Evolutionary conservation across 2,888 invertebrate genomes (phyloP).

Genomic region (Cephus pulcher): DNA sequence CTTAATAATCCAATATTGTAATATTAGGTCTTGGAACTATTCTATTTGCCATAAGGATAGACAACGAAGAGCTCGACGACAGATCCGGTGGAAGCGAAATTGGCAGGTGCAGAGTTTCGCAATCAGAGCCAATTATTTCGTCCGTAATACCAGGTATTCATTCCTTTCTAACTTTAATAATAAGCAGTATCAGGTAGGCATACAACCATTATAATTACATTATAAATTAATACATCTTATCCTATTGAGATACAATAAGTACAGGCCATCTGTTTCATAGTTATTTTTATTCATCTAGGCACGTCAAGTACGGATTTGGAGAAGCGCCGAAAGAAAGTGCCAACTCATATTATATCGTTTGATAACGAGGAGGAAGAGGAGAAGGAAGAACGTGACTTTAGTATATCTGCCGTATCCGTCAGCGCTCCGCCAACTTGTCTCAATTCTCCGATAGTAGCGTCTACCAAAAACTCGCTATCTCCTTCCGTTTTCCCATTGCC

Average conservation of each 20-base stretch:
- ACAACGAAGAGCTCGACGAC: constrained; percentile 84
- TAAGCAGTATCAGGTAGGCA: too few relatives aligned
- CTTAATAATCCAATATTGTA: constrained; percentile 9
- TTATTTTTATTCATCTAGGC: neutral
- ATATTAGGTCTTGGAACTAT: constrained; percentile 83
- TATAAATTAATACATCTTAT: neutral
- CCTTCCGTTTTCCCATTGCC: constrained; percentile 50
- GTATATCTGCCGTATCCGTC: constrained; percentile 58
- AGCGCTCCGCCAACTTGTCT: constrained; percentile 75
- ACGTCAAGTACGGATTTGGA: constrained; percentile 45
- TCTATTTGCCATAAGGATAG: constrained; percentile 92
- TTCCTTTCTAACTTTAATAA: neutral
- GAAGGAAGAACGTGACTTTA: constrained; percentile 49
- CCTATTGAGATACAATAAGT: neutral
- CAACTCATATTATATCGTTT: constrained; percentile 77
- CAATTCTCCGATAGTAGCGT: constrained; percentile 70
- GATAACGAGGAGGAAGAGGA: constrained; percentile 71
- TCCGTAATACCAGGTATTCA: constrained; percentile 72
- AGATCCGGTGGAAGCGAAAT: constrained; percentile 67
- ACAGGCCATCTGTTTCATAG: neutral
- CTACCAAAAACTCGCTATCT: constrained; percentile 56
- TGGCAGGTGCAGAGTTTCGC: constrained; percentile 62
- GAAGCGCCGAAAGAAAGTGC: constrained; percentile 71
- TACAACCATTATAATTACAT: neutral
- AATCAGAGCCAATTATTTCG: constrained; percentile 78